phyloP scores from a whole-genome alignment of 2,113 vertebrate species.

The Dicrurus megarhynchus region DNA sequence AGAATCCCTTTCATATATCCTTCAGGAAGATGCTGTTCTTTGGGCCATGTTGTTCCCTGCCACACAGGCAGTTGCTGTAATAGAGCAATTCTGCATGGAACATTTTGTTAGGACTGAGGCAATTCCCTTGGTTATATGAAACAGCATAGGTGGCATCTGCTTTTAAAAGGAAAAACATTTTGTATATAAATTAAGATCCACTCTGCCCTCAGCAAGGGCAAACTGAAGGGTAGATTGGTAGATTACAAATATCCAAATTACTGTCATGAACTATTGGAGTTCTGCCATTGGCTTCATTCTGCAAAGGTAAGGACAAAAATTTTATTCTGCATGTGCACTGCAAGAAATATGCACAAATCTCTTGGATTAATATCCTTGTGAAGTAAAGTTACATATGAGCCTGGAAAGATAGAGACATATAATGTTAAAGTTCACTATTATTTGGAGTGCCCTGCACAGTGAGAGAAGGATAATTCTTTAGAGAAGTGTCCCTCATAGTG shows the following conservation, averaged over 20 bases:
- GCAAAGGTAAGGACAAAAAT: background rate
- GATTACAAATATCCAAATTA: background rate
- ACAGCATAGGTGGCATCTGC: background rate
- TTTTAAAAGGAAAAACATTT: background rate
- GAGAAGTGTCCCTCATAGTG: background rate
- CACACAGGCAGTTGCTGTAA: fast-evolving
- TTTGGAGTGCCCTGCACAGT: background rate
- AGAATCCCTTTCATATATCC: background rate
- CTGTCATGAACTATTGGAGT: background rate
- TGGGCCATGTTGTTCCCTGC: background rate
- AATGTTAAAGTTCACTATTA: background rate
- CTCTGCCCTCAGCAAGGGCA: background rate
- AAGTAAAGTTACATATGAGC: background rate
- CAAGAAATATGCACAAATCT: background rate
- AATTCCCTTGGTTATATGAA: background rate
- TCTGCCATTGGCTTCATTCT: background rate
- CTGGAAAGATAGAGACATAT: background rate
- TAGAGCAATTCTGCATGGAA: background rate
- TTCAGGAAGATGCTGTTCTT: background rate
- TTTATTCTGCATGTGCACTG: background rate
- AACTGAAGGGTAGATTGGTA: background rate
- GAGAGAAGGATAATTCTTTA: background rate
- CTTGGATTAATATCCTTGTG: background rate
- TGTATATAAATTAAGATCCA: background rate
- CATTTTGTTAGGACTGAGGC: background rate